Percentiles rank a stretch among this genome's conserved stretches.
Evolutionary conservation across 1,140 invertebrate species (phyloP).

Genomic region (Lucilia sericata): DNA sequence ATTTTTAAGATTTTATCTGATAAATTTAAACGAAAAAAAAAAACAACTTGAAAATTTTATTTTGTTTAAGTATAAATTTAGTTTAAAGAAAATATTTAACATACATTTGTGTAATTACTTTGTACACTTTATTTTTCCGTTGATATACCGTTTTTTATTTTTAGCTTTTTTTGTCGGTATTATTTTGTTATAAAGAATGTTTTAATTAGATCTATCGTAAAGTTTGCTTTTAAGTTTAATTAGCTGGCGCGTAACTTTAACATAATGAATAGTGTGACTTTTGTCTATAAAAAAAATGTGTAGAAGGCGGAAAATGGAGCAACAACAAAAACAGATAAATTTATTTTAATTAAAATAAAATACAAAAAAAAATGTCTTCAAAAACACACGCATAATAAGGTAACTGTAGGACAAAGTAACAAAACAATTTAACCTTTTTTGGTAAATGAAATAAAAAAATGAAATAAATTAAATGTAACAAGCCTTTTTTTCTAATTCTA

Average conservation of each 20-base stretch:
- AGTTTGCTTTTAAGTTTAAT: neutral
- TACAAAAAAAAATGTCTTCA: neutral
- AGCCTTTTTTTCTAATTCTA: neutral
- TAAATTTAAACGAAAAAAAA: neutral
- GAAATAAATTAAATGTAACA: neutral
- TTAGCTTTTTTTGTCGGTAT: neutral
- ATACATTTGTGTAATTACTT: neutral
- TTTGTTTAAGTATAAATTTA: neutral
- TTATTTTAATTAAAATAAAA: slow-evolving; percentile 6
- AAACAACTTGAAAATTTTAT: neutral
- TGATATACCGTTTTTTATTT: too few species aligned
- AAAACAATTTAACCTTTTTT: neutral
- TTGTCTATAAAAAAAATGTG: neutral
- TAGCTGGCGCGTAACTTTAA: neutral
- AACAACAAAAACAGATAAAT: neutral
- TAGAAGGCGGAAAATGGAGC: neutral
- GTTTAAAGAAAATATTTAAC: neutral
- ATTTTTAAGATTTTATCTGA: neutral
- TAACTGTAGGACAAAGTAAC: neutral
- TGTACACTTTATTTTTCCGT: too few species aligned
- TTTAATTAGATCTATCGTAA: neutral
- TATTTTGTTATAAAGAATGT: neutral
- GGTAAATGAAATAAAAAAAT: neutral
- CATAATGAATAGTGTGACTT: neutral
- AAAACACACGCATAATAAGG: slow-evolving; percentile 4